A percentile compares a stretch with the other conserved stretches of the same genome.
phyloP scores from a whole-genome alignment of 2,888 invertebrate genomes.

The Metopia argyrocephala region DNA sequence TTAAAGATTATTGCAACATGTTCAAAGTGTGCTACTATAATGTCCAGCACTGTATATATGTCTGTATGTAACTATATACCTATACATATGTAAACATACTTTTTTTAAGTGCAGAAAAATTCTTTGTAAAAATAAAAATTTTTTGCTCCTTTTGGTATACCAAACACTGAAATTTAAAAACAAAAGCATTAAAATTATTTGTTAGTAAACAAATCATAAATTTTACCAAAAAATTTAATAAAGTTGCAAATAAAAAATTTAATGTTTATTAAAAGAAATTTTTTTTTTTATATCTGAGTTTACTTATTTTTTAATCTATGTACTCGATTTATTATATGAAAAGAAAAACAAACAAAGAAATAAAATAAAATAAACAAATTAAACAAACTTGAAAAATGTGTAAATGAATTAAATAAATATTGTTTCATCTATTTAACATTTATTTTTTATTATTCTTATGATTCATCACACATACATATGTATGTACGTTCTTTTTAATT shows the following conservation, averaged over 20 bases:
- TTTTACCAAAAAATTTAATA: background rate
- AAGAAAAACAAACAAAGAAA: slow-evolving; percentile 9
- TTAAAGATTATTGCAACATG: too few species aligned
- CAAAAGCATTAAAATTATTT: slow-evolving; percentile 16
- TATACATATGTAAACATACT: too few species aligned
- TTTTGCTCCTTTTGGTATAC: too few species aligned
- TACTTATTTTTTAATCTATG: slow-evolving; percentile 19
- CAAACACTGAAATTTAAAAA: too few species aligned
- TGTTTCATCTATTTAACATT: slow-evolving; percentile 30
- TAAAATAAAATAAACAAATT: slow-evolving; percentile 14
- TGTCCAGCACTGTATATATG: too few species aligned
- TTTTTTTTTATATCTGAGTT: background rate
- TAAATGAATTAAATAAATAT: slow-evolving; percentile 47
- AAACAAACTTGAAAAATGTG: slow-evolving; percentile 28
- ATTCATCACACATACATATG: background rate
- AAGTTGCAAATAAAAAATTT: background rate
- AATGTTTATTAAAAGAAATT: slow-evolving; percentile 16
- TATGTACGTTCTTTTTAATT: background rate
- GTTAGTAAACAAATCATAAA: slow-evolving; percentile 38
- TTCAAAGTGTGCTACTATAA: too few species aligned
- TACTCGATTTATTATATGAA: slow-evolving; percentile 13
- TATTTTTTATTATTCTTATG: slow-evolving; percentile 22
- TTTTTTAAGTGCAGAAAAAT: too few species aligned
- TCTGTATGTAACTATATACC: too few species aligned
- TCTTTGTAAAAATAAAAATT: too few species aligned